A percentile compares a stretch with the other conserved stretches of the same genome.
Conservation (phyloP, 53 echinoderm and acorn worm genomes). For the Holothuria leucospilota region DNA sequence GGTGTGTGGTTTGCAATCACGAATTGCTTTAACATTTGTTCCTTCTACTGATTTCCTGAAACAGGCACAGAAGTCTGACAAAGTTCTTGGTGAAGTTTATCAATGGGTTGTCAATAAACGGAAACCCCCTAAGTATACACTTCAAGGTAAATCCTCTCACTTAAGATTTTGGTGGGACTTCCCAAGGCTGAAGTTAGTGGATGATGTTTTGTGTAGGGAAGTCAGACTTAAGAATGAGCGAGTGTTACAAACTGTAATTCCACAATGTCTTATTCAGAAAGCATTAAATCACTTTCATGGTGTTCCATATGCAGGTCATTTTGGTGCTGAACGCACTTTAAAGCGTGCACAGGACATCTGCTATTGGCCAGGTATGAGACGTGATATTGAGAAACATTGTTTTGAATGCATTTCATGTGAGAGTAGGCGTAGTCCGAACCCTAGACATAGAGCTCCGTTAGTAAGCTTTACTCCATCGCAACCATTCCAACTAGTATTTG, state of each 20-base stretch:
- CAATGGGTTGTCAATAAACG: not conserved
- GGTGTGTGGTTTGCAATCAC: no score
- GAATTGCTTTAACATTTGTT: not conserved
- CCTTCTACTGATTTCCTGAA: not conserved
- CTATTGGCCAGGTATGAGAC: slow-evolving; percentile 51
- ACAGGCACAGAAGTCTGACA: not conserved
- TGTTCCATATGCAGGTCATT: slow-evolving; percentile 46
- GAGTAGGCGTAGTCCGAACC: no score
- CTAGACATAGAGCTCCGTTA: no score
- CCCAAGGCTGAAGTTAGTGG: not conserved
- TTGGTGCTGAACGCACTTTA: slow-evolving; percentile 34
- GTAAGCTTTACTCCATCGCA: no score
- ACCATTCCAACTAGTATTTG: no score
- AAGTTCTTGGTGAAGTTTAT: not conserved
- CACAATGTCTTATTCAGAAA: slow-evolving; percentile 14
- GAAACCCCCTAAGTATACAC: not conserved
- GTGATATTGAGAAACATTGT: not conserved
- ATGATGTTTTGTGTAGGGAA: not conserved
- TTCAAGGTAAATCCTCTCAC: not conserved
- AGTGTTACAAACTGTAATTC: slow-evolving; percentile 4
- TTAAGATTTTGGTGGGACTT: not conserved
- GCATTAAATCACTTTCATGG: slow-evolving; percentile 38
- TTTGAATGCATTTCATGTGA: no score
- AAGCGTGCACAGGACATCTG: slow-evolving; percentile 16
- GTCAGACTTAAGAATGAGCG: not conserved